A percentile compares a stretch with the other conserved stretches of the same genome.
Evolutionary conservation across 2,113 vertebrate genomes (phyloP).

Genomic region (Petrocephalus zakoni): DNA sequence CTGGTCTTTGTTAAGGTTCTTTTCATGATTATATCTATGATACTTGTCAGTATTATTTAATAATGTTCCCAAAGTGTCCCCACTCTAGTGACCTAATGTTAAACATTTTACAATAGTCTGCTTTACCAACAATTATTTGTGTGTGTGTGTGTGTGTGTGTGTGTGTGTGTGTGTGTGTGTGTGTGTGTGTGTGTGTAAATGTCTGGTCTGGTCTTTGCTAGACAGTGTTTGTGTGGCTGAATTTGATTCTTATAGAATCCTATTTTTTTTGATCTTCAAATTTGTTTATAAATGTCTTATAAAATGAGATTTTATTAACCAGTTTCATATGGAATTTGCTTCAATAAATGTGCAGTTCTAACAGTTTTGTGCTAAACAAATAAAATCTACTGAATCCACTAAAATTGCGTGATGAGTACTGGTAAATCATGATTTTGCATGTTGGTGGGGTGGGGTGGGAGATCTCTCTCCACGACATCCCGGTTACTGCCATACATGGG

Average conservation of each 20-base stretch:
- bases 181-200: background rate
- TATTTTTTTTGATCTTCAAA: background rate
- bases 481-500: no score
- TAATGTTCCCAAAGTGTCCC: background rate
- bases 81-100: background rate
- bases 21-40: background rate
- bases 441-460: background rate
- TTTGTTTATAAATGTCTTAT: background rate
- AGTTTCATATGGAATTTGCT: background rate
- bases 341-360: background rate
- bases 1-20: background rate
- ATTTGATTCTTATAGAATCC: constrained; percentile 50
- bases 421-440: background rate
- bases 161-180: background rate
- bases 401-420: background rate
- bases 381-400: background rate
- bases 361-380: background rate
- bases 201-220: background rate
- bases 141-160: background rate
- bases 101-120: background rate
- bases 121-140: background rate
- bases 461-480: no score
- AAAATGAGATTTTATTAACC: background rate
- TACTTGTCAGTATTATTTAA: background rate
- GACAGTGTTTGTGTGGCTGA: background rate